These are phyloP conservation scores for Neodiprion pinetum DNA, from an alignment of 1,140 invertebrate species.

Conservation along the genomic window DNA sequence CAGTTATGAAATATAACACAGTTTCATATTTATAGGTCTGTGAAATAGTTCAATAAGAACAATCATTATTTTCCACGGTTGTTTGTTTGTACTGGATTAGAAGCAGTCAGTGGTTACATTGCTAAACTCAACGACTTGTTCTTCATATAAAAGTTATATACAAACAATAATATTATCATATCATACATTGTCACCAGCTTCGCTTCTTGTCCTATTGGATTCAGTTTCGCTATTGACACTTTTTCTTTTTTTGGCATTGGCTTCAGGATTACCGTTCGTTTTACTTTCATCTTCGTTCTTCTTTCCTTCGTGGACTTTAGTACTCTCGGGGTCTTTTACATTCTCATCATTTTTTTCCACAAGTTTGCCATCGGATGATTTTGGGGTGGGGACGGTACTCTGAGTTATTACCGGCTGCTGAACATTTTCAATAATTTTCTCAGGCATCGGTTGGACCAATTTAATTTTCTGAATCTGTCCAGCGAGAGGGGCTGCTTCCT, in stretches of 20 bases:
- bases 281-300: conserved; percentile 53
- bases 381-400: conserved; percentile 15
- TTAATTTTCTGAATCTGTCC: conserved; percentile 59
- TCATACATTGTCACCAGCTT: conserved; percentile 52
- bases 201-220: conserved; percentile 54
- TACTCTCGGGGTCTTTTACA: conserved; percentile 37
- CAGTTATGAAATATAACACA: no score
- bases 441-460: conserved; percentile 50
- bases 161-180: conserved; percentile 7
- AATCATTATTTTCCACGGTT: no score
- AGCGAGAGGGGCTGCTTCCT: conserved; percentile 45
- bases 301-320: conserved; percentile 42
- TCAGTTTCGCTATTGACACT: conserved; percentile 48
- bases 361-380: conserved; percentile 29
- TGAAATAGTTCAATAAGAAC: no score
- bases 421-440: conserved; percentile 42
- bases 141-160: no score
- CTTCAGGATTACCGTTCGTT: conserved; percentile 45
- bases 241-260: conserved; percentile 51
- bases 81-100: no score
- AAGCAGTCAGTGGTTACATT: no score
- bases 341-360: conserved; percentile 37
- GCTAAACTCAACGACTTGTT: no score
- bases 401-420: conserved; percentile 32
- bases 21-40: no score